Evolutionary conservation across 2,888 invertebrate genomes (phyloP).

Genomic region (Synanthedon andrenaeformis): DNA sequence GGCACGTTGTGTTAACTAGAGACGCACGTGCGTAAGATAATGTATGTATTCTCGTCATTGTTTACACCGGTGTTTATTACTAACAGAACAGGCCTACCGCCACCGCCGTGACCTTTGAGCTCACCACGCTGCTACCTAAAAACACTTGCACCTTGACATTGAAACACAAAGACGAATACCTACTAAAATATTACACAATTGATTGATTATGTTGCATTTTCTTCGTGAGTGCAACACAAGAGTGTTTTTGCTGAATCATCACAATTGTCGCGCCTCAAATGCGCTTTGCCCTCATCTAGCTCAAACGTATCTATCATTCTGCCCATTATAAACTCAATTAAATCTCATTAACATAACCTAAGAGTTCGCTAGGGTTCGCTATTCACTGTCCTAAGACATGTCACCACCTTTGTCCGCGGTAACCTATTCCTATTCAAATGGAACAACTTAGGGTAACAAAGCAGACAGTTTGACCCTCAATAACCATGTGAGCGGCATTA

Average conservation of each 20-base stretch:
- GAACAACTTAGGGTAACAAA: conserved; percentile 63
- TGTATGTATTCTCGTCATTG: conserved; percentile 23
- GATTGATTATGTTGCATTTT: no score
- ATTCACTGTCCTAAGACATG: conserved; percentile 47
- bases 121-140: not conserved
- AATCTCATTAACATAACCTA: conserved; percentile 65
- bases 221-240: no score
- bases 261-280: conserved; percentile 54
- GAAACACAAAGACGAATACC: no score
- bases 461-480: conserved; percentile 61
- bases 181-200: no score
- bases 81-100: conserved; percentile 35
- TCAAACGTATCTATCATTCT: conserved; percentile 45
- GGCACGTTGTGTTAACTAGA: conserved; percentile 23
- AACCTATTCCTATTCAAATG: conserved; percentile 54
- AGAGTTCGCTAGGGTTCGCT: conserved; percentile 32
- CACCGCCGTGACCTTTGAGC: conserved; percentile 11
- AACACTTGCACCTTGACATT: not conserved
- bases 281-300: conserved; percentile 19
- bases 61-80: conserved; percentile 20
- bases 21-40: conserved; percentile 28
- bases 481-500: conserved; percentile 48
- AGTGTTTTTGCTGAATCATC: conserved; percentile 30
- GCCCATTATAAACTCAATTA: conserved; percentile 69
- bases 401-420: conserved; percentile 65